Conservation (phyloP, 2,113 vertebrate species). For the Sylvia atricapilla region DNA sequence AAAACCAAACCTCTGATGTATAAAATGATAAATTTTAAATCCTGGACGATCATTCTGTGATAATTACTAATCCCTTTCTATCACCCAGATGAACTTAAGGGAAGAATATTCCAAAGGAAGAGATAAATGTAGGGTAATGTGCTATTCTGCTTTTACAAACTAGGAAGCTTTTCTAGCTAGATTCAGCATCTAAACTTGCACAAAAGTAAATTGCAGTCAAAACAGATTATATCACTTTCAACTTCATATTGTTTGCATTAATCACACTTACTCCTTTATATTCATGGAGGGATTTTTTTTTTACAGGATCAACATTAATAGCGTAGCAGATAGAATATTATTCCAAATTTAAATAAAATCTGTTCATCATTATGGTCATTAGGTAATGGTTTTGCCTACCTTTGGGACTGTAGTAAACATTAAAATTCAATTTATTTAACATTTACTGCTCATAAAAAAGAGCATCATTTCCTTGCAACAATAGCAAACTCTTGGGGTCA, state of each 20-base stretch:
- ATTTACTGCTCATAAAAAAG: constrained; percentile 79
- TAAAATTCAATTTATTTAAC: constrained; percentile 89
- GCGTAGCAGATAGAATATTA: constrained; percentile 58
- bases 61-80: constrained; percentile 14
- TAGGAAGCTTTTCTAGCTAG: not conserved
- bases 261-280: constrained; percentile 9
- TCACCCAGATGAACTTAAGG: constrained; percentile 41
- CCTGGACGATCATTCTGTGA: not conserved
- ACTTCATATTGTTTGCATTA: constrained; percentile 11
- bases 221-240: not conserved
- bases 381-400: constrained; percentile 86
- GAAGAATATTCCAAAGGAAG: constrained; percentile 44
- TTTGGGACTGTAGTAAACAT: constrained; percentile 80
- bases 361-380: constrained; percentile 78
- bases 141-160: constrained; percentile 22
- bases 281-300: not conserved
- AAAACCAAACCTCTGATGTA: not conserved
- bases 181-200: constrained; percentile 1
- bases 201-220: not conserved
- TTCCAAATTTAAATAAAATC: constrained; percentile 71
- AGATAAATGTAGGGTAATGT: constrained; percentile 15
- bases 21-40: constrained; percentile 13
- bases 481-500: constrained; percentile 66
- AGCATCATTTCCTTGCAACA: constrained; percentile 74
- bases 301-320: constrained; percentile 22